Percentiles rank a stretch among this genome's conserved stretches.
These are phyloP conservation scores for Neolamprologus hecqui DNA, from an alignment of 2,113 vertebrate species.

Conservation along the genomic window DNA sequence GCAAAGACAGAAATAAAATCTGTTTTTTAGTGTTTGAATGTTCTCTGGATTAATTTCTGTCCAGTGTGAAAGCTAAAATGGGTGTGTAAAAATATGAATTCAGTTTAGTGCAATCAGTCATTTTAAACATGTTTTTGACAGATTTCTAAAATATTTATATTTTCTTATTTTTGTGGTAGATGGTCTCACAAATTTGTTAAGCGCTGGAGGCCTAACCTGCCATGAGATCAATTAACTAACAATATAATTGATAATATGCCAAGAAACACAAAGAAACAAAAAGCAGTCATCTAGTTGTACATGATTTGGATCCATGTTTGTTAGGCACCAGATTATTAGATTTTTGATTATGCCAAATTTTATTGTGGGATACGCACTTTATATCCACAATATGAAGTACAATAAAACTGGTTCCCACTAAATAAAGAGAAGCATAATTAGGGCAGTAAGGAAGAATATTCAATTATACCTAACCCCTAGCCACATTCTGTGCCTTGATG, in stretches of 20 bases:
- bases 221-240: rapidly evolving
- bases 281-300: neutral
- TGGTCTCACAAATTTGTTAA: neutral
- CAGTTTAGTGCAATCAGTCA: rapidly evolving
- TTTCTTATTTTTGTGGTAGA: neutral
- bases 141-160: neutral
- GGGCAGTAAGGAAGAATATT: rapidly evolving
- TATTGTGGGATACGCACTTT: neutral
- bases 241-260: neutral
- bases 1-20: neutral
- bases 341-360: rapidly evolving
- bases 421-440: neutral
- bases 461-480: neutral
- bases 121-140: neutral
- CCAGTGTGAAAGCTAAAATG: neutral
- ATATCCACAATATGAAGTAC: neutral
- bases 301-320: neutral
- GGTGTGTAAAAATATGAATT: neutral
- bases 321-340: rapidly evolving
- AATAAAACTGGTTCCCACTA: neutral
- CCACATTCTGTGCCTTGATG: rapidly evolving
- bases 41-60: neutral
- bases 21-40: neutral
- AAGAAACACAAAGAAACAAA: neutral
- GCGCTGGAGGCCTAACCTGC: neutral